A percentile compares a stretch with the other conserved stretches of the same genome.
These are phyloP conservation scores for Dipus sagitta DNA, from an alignment of 2,797 vertebrate genomes.

Conservation along the genomic window DNA sequence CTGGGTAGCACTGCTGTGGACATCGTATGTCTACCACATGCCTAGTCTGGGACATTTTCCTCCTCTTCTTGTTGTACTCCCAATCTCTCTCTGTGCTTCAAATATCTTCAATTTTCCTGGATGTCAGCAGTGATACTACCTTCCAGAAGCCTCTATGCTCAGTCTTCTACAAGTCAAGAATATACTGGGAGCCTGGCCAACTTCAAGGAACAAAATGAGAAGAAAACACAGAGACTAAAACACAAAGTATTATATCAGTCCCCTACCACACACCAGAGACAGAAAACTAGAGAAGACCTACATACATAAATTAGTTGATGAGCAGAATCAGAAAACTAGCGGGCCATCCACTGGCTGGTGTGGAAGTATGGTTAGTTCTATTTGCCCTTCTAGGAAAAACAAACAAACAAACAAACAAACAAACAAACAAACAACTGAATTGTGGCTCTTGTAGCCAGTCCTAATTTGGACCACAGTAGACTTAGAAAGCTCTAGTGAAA, in stretches of 20 bases:
- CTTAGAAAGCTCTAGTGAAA: not conserved
- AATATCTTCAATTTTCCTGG: not conserved
- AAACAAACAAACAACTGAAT: not conserved
- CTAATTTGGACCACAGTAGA: not conserved
- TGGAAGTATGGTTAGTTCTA: not conserved
- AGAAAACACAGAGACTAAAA: slow-evolving; percentile 16
- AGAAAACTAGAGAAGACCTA: not conserved
- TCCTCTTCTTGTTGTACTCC: not conserved
- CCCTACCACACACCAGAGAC: not conserved
- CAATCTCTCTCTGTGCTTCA: not conserved
- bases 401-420: not conserved
- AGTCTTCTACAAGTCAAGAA: not conserved
- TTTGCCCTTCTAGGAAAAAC: not conserved
- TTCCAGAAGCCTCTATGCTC: not conserved
- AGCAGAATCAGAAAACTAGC: not conserved
- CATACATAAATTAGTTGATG: not conserved
- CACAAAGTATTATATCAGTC: not conserved
- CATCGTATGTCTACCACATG: not conserved
- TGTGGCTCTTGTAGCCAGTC: not conserved
- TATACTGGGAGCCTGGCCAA: not conserved
- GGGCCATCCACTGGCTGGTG: not conserved
- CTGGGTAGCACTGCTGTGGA: not conserved
- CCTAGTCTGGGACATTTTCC: not conserved
- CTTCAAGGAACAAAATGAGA: not conserved
- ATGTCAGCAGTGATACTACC: not conserved